Evolutionary conservation across 1,140 invertebrate species (phyloP).

Genomic region (Bacillus rossius): DNA sequence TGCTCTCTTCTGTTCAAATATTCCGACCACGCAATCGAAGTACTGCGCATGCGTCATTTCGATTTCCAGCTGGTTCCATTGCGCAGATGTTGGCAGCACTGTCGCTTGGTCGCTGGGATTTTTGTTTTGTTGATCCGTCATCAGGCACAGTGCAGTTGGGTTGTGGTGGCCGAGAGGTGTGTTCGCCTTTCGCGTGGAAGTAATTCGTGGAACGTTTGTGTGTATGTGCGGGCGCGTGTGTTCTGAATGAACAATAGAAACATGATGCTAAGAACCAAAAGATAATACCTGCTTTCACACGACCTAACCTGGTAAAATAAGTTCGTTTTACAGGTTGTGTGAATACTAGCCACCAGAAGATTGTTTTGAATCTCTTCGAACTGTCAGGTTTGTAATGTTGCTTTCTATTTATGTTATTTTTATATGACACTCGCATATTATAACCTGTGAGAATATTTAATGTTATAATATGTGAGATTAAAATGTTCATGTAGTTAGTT

Average conservation of each 20-base stretch:
- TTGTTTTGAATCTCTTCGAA: not conserved
- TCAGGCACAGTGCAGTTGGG: not conserved
- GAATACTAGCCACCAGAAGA: conserved; percentile 6
- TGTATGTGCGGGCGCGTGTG: conserved; percentile 6
- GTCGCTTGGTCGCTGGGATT: too few species aligned
- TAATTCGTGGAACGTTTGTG: not conserved
- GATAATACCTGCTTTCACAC: conserved; percentile 1
- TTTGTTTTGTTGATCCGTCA: too few species aligned
- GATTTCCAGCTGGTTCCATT: too few species aligned
- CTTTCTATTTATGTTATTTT: not conserved
- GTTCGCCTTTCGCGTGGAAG: not conserved
- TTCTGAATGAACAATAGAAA: conserved; percentile 4
- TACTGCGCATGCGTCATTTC: too few species aligned
- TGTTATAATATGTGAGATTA: too few species aligned
- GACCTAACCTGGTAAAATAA: not conserved
- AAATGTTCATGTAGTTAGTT: too few species aligned
- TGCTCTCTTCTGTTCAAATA: too few species aligned
- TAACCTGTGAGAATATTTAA: not conserved
- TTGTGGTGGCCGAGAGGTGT: not conserved
- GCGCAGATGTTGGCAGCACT: too few species aligned
- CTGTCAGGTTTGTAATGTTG: not conserved
- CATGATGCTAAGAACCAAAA: conserved; percentile 14
- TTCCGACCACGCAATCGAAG: too few species aligned
- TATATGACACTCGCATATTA: not conserved
- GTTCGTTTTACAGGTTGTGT: not conserved